phyloP scores from a whole-genome alignment of 1,140 invertebrate species.

The Drosophila varians region DNA sequence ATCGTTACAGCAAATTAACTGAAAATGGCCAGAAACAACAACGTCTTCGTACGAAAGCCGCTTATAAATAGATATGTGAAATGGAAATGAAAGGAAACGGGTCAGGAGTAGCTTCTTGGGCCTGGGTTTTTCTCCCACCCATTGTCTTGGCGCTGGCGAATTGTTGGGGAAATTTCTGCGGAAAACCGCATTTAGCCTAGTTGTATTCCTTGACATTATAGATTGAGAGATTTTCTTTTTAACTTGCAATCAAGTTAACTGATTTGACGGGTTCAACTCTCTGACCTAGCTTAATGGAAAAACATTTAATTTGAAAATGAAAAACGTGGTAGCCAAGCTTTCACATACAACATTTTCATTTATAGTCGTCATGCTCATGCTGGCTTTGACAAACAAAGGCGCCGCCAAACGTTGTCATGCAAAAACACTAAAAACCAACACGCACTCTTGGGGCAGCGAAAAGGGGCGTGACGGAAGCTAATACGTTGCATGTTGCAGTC shows the following conservation, averaged over 20 bases:
- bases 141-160: slow-evolving; percentile 41
- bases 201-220: neutral
- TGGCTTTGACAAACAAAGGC: slow-evolving; percentile 69
- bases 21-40: slow-evolving; percentile 47
- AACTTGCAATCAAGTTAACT: neutral
- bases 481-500: slow-evolving; percentile 35
- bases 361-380: slow-evolving; percentile 38
- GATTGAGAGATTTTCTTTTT: neutral
- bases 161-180: slow-evolving; percentile 56
- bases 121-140: slow-evolving; percentile 23
- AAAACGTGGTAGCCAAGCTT: slow-evolving; percentile 15
- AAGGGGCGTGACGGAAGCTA: slow-evolving; percentile 28
- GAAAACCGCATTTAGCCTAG: slow-evolving; percentile 26
- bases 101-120: slow-evolving; percentile 71
- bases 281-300: slow-evolving; percentile 17
- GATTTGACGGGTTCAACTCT: slow-evolving; percentile 7
- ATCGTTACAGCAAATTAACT: slow-evolving; percentile 77
- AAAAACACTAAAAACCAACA: slow-evolving; percentile 24
- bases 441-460: neutral
- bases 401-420: slow-evolving; percentile 61
- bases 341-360: slow-evolving; percentile 37
- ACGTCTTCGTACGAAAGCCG: slow-evolving; percentile 44
- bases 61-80: slow-evolving; percentile 59
- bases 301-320: slow-evolving; percentile 8
- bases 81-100: slow-evolving; percentile 42